Base-by-base conservation (phyloP, 2,888 invertebrate species). In the Drosophila mimica region DNA sequence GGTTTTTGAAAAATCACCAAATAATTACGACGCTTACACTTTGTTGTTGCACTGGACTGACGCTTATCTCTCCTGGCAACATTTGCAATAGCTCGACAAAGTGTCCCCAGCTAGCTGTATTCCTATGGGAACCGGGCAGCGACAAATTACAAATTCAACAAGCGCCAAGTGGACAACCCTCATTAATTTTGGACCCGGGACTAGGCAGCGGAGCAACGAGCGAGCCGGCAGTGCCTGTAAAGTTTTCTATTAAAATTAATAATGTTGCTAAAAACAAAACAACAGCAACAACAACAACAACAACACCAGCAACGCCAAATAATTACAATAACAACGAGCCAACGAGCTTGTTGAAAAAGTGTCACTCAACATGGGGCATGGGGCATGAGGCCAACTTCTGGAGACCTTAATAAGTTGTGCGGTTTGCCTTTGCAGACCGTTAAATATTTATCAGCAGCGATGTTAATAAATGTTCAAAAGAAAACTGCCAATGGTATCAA, bases 211-310 rank as follows among this genome's bases (percentile, higher is more conserved):
- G 48, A 15, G 53, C 46, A 15, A n/a, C 34, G 30, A 9, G 48
- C 34, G 30, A 9, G 48, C 9, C 25, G 54, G 13, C 54, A 54
- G 34, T 40, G 69, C 31, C 31, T 62, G 66, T 74, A 78, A 88
- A 85, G 86, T 90, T 91, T 88, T 88, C 91, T 90, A 90, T 90
- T 90, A 91, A 90, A 90, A 90, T 91, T 91, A 91, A 90, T 91
- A 91, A 90, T 91, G 90, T 84, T 89, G 80, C 82, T 74, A 51
- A 76, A 81, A 79, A 79, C 64, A 67, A 82, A 80, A 64, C 73
- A 67, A 70, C 51, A 59, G 31, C 59, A 73, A 72, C 54, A 78
- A 61, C 36, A 76, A 69, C 62, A 68, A 73, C 65, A 25, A 25
- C 25, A 34, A 15, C 49, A 56, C 73, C 70, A 72, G 49, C 56